Percentiles rank a stretch among this genome's conserved stretches.
Evolutionary conservation across 2,797 vertebrate genomes (phyloP).

Genomic region (Pyrocephalus nanus): DNA sequence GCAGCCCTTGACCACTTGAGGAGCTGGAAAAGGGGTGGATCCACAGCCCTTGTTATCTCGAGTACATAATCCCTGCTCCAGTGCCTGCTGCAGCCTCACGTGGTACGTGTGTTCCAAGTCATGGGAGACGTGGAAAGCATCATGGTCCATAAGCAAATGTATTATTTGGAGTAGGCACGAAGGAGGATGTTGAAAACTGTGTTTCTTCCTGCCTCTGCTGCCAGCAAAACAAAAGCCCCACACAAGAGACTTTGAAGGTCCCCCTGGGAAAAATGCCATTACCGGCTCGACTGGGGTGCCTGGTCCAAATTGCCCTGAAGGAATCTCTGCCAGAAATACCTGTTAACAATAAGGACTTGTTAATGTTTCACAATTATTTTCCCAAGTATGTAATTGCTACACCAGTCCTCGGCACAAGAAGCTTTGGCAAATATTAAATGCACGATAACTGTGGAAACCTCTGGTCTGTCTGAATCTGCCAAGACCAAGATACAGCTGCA

Average conservation of each 20-base stretch:
- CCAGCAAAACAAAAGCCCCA: conserved; percentile 27
- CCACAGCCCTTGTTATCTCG: background rate
- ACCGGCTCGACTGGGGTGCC: background rate
- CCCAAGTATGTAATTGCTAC: conserved; percentile 52
- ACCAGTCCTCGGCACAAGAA: background rate
- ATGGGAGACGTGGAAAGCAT: background rate
- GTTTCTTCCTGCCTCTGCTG: conserved; percentile 26
- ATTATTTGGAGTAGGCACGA: conserved; percentile 3
- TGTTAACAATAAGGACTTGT: conserved; percentile 67
- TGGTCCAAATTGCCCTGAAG: conserved; percentile 49
- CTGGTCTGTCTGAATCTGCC: background rate
- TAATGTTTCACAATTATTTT: conserved; percentile 64
- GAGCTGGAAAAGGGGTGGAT: background rate
- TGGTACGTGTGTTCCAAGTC: background rate
- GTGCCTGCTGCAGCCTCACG: background rate
- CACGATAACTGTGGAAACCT: background rate
- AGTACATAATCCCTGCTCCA: background rate
- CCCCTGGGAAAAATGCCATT: conserved; percentile 39
- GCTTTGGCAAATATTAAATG: background rate
- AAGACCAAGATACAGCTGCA: background rate
- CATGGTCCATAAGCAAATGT: background rate
- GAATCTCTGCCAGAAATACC: conserved; percentile 58
- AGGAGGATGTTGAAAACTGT: conserved; percentile 22
- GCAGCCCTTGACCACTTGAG: background rate
- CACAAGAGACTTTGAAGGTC: conserved; percentile 16